Percentiles rank a stretch among this genome's conserved stretches.
Evolutionary conservation across 2,113 vertebrate genomes (phyloP).

Genomic region (Cephalophus harveyi): DNA sequence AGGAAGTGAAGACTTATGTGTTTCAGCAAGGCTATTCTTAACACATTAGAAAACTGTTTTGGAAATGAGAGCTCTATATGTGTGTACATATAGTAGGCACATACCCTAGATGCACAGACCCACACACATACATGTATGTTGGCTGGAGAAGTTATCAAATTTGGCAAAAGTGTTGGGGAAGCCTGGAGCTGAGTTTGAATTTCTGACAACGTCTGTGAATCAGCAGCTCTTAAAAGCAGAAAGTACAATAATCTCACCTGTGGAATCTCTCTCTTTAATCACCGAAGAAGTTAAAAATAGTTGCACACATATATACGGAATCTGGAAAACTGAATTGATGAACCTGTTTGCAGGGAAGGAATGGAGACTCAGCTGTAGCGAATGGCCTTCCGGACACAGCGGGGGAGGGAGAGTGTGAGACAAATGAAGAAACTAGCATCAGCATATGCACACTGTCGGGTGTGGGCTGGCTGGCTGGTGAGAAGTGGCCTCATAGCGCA

Average conservation of each 20-base stretch:
- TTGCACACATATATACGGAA: background rate
- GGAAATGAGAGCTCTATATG: background rate
- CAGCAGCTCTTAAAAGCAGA: background rate
- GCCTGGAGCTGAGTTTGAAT: background rate
- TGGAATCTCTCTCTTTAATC: background rate
- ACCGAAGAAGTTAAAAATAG: background rate
- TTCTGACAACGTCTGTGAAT: background rate
- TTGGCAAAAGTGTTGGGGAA: background rate
- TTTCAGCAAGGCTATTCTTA: background rate
- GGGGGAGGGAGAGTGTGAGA: background rate
- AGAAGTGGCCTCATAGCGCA: rapidly evolving
- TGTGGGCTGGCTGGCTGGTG: background rate
- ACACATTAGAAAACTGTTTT: background rate
- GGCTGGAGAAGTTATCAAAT: background rate
- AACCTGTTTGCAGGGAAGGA: background rate
- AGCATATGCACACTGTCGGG: background rate
- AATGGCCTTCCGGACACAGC: background rate
- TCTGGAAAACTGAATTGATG: background rate
- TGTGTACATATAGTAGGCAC: background rate
- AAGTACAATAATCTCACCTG: rapidly evolving
- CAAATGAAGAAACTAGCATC: background rate
- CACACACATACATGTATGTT: background rate
- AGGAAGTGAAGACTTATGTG: background rate
- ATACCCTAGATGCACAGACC: background rate
- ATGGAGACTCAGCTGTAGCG: background rate